Conservation (phyloP, 2,113 vertebrate species). For the Cacatua alba region DNA sequence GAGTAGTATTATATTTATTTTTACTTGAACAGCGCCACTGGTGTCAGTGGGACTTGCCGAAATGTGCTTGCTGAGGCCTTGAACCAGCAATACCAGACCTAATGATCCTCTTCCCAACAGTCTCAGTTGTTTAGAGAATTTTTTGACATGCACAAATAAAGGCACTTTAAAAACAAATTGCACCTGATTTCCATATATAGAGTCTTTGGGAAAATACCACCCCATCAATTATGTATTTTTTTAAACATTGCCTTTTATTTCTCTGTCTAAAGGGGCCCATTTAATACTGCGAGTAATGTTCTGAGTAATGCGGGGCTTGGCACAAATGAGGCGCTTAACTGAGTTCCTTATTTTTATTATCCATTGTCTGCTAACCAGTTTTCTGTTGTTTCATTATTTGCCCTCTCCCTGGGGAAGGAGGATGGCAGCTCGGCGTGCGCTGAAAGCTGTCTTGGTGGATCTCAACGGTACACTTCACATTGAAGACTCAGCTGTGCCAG, state of each 20-base stretch:
- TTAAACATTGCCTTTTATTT: neutral
- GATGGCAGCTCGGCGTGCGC: conserved; percentile 83
- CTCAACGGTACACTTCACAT: conserved; percentile 94
- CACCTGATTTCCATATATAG: neutral
- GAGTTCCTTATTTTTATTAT: conserved; percentile 63
- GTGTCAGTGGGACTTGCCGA: accelerated
- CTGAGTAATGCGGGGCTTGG: neutral
- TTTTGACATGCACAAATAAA: neutral
- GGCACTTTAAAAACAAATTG: neutral
- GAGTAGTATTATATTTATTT: no score
- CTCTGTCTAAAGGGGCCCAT: neutral
- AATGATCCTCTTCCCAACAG: neutral
- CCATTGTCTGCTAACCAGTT: conserved; percentile 65
- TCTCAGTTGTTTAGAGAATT: neutral
- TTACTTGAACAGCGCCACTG: accelerated
- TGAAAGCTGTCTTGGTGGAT: conserved; percentile 95
- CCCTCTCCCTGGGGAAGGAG: conserved; percentile 30
- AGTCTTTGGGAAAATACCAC: neutral
- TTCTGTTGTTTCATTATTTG: conserved; percentile 55
- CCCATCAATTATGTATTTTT: conserved; percentile 9
- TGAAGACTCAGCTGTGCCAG: conserved; percentile 90
- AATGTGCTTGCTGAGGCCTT: neutral
- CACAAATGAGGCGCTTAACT: conserved; percentile 12
- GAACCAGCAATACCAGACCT: neutral
- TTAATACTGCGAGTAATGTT: neutral